Evolutionary conservation across 2,797 vertebrate genomes (phyloP), one percentile per base, ranked within the genome.

Genomic region (Eutrigla gurnardus): DNA sequence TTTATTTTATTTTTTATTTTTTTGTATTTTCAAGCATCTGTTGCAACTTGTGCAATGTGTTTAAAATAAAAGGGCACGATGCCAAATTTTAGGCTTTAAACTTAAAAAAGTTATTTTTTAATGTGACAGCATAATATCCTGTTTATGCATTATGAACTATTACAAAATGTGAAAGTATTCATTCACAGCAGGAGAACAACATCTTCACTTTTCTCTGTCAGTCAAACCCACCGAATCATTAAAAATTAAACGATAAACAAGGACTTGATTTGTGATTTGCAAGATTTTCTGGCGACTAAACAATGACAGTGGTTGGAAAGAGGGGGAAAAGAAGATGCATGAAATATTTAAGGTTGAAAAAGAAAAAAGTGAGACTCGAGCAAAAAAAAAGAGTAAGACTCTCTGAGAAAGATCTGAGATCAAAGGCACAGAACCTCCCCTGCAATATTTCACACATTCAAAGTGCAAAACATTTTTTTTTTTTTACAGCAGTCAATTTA

Each of bases 281-380:
- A 62, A 52, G 75, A 79, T 82, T 88, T 89, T 77, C 73, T 58
- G 53, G 67, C 66, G 75, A 81, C 80, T 84, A 83, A 90, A 90
- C 88, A 88, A 79, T 65, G 67, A 82, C 33, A 59, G 84, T 18
- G 71, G 70, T 79, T 82, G 80, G 57, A 81, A 70, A 82, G 49
- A 17, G 49, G 74, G 10, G 50, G 12, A 57, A 45, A 81, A 62
- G n/a, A 59, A 69, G 32, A 37, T 3, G 33, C 70, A 83, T 90
- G 55, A 89, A 90, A 91, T 81, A 90, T 91, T 90, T 63, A 88
- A 65, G 76, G 63, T 73, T 60, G 57, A 63, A 35, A 60, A 73
- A 76, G 75, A 76, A 87, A 83, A 64, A 80, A 87, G 77, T 67
- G 62, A 86, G 61, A 49, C 61, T 63, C 0, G 54, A 73, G 75